Base-by-base conservation (phyloP, 2,888 invertebrate genomes). In the Endomychus coccineus region DNA sequence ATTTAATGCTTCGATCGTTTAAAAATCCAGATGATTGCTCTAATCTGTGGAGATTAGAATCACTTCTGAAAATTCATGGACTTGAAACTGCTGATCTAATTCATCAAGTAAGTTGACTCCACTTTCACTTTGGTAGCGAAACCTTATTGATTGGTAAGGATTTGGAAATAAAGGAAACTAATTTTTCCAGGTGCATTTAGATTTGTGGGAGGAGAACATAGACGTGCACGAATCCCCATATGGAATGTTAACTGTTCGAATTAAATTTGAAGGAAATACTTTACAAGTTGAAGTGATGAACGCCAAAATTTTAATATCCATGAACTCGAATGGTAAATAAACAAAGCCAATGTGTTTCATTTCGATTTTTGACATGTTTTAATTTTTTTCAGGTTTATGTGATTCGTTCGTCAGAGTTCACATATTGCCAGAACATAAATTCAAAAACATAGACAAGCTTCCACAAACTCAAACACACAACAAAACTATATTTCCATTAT, bases 391-490 rank as follows among this genome's bases (percentile, higher is more conserved):
- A 89, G 86, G 89, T 48, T 71, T 80, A 16, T 90, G 90, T 51
- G 96, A 97, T 69, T 87, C 95, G 0, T 97, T 91, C 65, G 89
- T 96, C 0, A 82, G 94, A 52, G 75, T 92, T 16, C 79, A 81
- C 50, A 67, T 95, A 31, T 69, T 90, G 37, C 96, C 96, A 0
- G 83, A 85, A 50, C 85, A 89, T 55, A 75, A 81, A 39, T 96
- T 91, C 61, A 71, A 76, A 2, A 78, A 77, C 25, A 71, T 82
- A 7, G 73, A 77, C 11, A 78, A 83, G 43, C n/a, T n/a, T n/a
- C 83, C 85, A 1, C 90, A 88, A 64, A 96, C 96, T 1, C 86
- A 87, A 61, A 86, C 89, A 4, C 87, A 94, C 52, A 86, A 84
- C 64, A 95, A 94, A 66, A 92, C 86, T 24, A 72, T 91, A 25